Base-by-base conservation (phyloP, 2,797 vertebrate species). In the Merluccius polli region DNA sequence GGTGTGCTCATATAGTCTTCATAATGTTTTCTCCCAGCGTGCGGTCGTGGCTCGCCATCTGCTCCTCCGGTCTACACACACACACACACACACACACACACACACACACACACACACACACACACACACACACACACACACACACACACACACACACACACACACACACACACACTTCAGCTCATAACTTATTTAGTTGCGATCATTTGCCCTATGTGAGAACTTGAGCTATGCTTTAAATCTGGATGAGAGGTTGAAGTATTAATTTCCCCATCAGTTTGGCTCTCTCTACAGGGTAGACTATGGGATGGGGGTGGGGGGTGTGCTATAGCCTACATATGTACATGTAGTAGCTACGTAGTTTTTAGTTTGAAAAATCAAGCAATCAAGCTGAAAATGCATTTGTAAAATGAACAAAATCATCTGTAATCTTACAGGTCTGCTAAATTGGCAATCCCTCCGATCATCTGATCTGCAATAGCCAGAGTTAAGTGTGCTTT, bases 111-210 rank as follows among this genome's bases (percentile, higher is more conserved):
- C n/a, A n/a, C n/a, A n/a, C n/a, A n/a, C n/a, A n/a, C n/a, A n/a
- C n/a, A n/a, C n/a, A n/a, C n/a, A n/a, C n/a, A n/a, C n/a, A n/a
- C n/a, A n/a, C n/a, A n/a, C n/a, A n/a, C n/a, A n/a, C n/a, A n/a
- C n/a, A n/a, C n/a, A n/a, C n/a, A n/a, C n/a, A n/a, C n/a, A n/a
- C n/a, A n/a, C n/a, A n/a, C n/a, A n/a, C n/a, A n/a, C n/a, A n/a
- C n/a, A n/a, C n/a, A n/a, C n/a, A 86, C 52, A 59, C 21, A 52
- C 88, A 85, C 84, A 71, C 18, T 71, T 35, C 81, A 76, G 77
- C 83, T 91, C 88, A 93, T 93, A 73, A 89, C 81, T 93, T 91
- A 93, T 93, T 94, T 83, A 93, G 87, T 76, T 24, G 11, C 52
- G 21, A 24, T 59, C 21, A 21, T 59, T 82, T 76, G 13, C 27